These are phyloP conservation scores for Enteromius fasciolatus DNA, from an alignment of 2,797 vertebrate genomes.

Conservation along the genomic window DNA sequence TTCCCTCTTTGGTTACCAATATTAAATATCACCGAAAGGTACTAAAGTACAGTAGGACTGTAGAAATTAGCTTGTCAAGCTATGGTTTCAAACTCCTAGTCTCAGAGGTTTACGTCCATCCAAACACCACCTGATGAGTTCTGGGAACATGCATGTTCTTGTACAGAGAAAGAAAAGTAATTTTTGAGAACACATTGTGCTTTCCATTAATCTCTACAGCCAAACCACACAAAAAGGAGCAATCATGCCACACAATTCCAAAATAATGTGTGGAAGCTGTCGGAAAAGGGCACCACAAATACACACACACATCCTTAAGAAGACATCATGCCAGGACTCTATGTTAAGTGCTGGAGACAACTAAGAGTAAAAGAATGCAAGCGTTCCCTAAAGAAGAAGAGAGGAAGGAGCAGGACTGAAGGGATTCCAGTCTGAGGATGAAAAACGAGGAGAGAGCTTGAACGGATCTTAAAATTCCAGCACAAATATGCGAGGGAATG, in stretches of 20 bases:
- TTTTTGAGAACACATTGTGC: slow-evolving; percentile 19
- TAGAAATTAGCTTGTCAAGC: neutral
- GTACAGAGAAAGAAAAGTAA: slow-evolving; percentile 7
- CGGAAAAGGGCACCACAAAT: neutral
- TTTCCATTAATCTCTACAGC: slow-evolving; percentile 41
- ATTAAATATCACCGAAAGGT: neutral
- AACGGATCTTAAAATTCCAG: slow-evolving; percentile 51
- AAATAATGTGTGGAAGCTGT: slow-evolving; percentile 12
- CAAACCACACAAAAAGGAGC: slow-evolving; percentile 52
- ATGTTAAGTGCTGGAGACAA: slow-evolving; percentile 39
- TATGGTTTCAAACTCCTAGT: neutral
- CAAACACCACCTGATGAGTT: slow-evolving; percentile 48
- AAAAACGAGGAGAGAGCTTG: slow-evolving; percentile 49
- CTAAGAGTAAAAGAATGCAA: slow-evolving; percentile 61
- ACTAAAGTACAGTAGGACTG: neutral
- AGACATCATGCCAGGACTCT: neutral
- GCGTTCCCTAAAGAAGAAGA: slow-evolving; percentile 55
- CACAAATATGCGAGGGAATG: slow-evolving; percentile 52
- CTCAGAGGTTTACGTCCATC: slow-evolving; percentile 53
- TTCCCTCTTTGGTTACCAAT: neutral
- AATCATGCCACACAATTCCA: slow-evolving; percentile 21
- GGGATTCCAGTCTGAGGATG: slow-evolving; percentile 54
- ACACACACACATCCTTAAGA: neutral
- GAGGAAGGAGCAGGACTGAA: slow-evolving; percentile 38
- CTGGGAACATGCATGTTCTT: slow-evolving; percentile 4